phyloP scores from a whole-genome alignment of 2,797 vertebrate genomes.

The Mionectes olivaceus region DNA sequence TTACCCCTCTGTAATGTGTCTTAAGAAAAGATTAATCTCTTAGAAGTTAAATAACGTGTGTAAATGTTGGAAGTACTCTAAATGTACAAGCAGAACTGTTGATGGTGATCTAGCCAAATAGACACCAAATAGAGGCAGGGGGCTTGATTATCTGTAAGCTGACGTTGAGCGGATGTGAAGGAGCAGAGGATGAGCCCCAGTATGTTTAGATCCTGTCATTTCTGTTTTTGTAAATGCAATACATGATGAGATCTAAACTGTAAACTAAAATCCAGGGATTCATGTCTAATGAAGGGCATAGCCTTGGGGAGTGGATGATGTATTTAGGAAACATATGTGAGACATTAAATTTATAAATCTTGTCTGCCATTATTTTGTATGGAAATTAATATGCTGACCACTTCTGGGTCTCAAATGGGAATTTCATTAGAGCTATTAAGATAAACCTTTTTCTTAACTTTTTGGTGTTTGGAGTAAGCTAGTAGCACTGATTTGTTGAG shows the following conservation, averaged over 20 bases:
- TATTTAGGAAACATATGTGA: constrained; percentile 8
- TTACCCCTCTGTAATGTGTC: not conserved
- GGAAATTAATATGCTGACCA: not conserved
- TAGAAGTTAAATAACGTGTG: not conserved
- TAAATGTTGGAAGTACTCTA: constrained; percentile 22
- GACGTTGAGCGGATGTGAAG: accelerated
- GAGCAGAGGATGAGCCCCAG: not conserved
- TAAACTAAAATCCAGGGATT: constrained; percentile 21
- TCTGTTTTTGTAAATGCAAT: constrained; percentile 9
- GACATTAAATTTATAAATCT: constrained; percentile 16
- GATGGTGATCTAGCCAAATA: not conserved
- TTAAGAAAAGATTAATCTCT: not conserved
- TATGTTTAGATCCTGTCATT: not conserved
- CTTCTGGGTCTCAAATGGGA: not conserved
- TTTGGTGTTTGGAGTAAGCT: not conserved
- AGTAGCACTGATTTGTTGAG: not conserved
- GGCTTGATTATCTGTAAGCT: not conserved
- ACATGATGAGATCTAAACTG: constrained; percentile 2
- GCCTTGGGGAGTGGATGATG: not conserved
- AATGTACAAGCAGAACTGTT: not conserved
- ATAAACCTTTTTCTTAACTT: not conserved
- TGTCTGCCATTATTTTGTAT: not conserved
- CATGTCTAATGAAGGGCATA: not conserved
- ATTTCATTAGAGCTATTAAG: not conserved
- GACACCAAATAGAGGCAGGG: not conserved